phyloP scores from a whole-genome alignment of 2,888 invertebrate genomes.

The Laspeyria flexula region DNA sequence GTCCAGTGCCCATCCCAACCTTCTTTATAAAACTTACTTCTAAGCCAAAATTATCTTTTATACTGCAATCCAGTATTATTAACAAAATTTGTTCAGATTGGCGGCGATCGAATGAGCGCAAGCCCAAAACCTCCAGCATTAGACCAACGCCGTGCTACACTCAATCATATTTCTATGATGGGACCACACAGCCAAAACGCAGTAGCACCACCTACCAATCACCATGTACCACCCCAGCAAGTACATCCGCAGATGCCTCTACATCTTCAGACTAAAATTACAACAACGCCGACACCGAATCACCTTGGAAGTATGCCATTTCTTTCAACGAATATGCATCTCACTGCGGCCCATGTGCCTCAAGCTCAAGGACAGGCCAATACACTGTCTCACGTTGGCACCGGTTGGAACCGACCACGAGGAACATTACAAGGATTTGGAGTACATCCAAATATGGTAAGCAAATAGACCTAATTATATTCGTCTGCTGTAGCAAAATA shows the following conservation, averaged over 20 bases:
- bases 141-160: slow-evolving; percentile 66
- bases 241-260: slow-evolving; percentile 48
- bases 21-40: too few species aligned
- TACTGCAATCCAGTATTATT: too few species aligned
- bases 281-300: slow-evolving; percentile 40
- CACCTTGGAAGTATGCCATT: slow-evolving; percentile 77
- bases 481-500: too few species aligned
- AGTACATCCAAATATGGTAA: slow-evolving; percentile 65
- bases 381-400: slow-evolving; percentile 61
- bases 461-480: too few species aligned
- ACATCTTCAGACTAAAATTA: slow-evolving; percentile 59
- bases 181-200: slow-evolving; percentile 22
- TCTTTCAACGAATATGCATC: slow-evolving; percentile 62
- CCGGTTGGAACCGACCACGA: slow-evolving; percentile 68
- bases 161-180: slow-evolving; percentile 48
- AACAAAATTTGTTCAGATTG: slow-evolving; percentile 46
- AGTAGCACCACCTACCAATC: slow-evolving; percentile 37
- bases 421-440: slow-evolving; percentile 68
- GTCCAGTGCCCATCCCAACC: too few species aligned
- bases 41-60: too few species aligned
- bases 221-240: slow-evolving; percentile 54
- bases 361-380: slow-evolving; percentile 56
- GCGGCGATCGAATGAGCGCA: slow-evolving; percentile 69
- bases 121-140: slow-evolving; percentile 66
- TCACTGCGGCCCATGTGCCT: slow-evolving; percentile 43